Percentiles rank a stretch among this genome's conserved stretches.
Evolutionary conservation across 53 echinoderm and acorn worm species (phyloP).

Genomic region (Hippasteria phrygiana): DNA sequence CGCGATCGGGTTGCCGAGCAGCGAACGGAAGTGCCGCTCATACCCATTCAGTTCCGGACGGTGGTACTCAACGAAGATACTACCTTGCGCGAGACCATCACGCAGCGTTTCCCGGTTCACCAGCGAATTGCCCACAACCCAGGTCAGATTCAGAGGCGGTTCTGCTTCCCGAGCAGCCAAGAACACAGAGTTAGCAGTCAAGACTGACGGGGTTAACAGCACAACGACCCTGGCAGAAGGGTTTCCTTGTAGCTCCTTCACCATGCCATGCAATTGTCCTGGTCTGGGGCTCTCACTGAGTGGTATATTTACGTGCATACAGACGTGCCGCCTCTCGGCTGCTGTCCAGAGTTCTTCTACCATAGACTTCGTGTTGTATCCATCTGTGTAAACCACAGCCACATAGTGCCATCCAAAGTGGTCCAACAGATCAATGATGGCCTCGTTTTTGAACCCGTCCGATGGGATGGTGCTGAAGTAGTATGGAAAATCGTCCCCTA

Average conservation of each 20-base stretch:
- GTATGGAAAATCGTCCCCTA: background rate
- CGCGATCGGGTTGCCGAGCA: background rate
- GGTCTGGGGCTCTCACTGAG: background rate
- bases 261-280: constrained; percentile 2
- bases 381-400: background rate
- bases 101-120: background rate
- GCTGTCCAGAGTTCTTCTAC: background rate
- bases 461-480: constrained; percentile 48
- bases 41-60: constrained; percentile 2
- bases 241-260: background rate
- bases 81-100: background rate
- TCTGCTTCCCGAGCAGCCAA: constrained; percentile 15
- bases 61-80: constrained; percentile 39
- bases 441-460: constrained; percentile 14
- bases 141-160: constrained; percentile 30
- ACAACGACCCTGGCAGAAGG: constrained; percentile 27
- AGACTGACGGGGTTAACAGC: constrained; percentile 2
- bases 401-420: constrained; percentile 50
- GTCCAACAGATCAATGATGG: constrained; percentile 34
- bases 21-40: constrained; percentile 38
- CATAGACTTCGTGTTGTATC: background rate
- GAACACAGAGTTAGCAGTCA: constrained; percentile 12
- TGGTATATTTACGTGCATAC: background rate
- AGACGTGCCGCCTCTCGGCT: background rate
- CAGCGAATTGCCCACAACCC: constrained; percentile 12